A percentile compares a stretch with the other conserved stretches of the same genome.
Evolutionary conservation across 2,113 vertebrate genomes (phyloP).

Genomic region (Mesoclemmys tuberculata): DNA sequence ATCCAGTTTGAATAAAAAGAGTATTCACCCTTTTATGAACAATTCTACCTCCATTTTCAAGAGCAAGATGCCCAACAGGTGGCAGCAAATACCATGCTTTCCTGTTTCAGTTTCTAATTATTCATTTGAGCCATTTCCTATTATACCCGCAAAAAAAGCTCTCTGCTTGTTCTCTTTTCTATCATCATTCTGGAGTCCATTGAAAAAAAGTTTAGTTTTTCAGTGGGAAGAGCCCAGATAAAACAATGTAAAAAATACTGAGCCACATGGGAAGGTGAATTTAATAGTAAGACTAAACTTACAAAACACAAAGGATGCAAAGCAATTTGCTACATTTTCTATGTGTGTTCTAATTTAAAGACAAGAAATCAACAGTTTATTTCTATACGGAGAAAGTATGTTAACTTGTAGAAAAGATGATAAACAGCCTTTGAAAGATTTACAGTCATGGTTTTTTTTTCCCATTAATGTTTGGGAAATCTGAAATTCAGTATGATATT

Average conservation of each 20-base stretch:
- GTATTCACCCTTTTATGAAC: neutral
- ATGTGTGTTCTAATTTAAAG: neutral
- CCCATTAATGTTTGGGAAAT: neutral
- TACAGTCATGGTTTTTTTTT: neutral
- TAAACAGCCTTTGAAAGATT: neutral
- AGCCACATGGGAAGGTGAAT: neutral
- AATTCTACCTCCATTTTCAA: fast-evolving
- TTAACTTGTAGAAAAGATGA: neutral
- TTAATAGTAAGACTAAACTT: neutral
- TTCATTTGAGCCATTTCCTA: neutral
- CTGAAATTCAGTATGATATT: neutral
- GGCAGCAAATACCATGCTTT: constrained; percentile 19
- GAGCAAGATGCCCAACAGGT: neutral
- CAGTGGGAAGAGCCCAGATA: neutral
- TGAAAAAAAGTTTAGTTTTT: neutral
- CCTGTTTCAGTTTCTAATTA: neutral
- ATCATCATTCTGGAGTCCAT: neutral
- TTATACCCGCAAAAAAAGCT: neutral
- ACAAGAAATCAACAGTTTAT: neutral
- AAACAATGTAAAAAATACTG: neutral
- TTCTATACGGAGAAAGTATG: neutral
- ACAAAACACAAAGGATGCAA: neutral
- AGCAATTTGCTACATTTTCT: neutral
- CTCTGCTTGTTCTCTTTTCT: neutral
- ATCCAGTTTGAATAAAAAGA: neutral